Conservation (phyloP, 2,113 vertebrate species). For the Poeciliopsis occidentalis region DNA sequence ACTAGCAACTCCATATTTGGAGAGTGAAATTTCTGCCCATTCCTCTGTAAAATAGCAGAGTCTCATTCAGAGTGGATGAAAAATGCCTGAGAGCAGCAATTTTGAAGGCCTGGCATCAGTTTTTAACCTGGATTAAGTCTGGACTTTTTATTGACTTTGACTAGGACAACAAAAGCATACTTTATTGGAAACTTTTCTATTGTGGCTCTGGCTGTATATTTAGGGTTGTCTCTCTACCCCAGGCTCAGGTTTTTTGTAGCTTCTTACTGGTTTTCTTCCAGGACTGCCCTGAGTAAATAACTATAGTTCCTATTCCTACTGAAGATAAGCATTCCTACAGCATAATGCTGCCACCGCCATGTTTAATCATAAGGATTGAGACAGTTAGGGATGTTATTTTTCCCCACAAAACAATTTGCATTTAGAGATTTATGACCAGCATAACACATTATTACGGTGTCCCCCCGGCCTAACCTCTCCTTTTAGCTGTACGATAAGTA, state of each 20-base stretch:
- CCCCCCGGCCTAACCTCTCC: too few relatives aligned
- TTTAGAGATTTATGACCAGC: too few relatives aligned
- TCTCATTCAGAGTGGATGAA: background rate
- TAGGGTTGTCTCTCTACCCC: background rate
- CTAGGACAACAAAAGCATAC: background rate
- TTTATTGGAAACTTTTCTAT: background rate
- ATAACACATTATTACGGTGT: too few relatives aligned
- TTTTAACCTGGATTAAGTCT: background rate
- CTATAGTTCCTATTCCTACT: background rate
- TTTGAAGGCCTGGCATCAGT: background rate
- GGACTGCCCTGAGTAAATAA: background rate
- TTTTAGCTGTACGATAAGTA: too few relatives aligned
- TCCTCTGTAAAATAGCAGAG: background rate
- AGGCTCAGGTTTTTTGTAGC: background rate
- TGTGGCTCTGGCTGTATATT: background rate
- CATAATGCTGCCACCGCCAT: too few relatives aligned
- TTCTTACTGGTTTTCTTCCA: background rate
- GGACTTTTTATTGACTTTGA: background rate
- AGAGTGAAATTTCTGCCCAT: background rate
- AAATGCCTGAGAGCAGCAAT: background rate
- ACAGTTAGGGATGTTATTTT: too few relatives aligned
- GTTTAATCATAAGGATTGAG: too few relatives aligned
- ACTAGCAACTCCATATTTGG: background rate
- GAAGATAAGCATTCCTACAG: too few relatives aligned
- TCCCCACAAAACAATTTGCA: too few relatives aligned